Conservation (phyloP, 53 echinoderm and acorn worm genomes). For the Stichopus horrens region DNA sequence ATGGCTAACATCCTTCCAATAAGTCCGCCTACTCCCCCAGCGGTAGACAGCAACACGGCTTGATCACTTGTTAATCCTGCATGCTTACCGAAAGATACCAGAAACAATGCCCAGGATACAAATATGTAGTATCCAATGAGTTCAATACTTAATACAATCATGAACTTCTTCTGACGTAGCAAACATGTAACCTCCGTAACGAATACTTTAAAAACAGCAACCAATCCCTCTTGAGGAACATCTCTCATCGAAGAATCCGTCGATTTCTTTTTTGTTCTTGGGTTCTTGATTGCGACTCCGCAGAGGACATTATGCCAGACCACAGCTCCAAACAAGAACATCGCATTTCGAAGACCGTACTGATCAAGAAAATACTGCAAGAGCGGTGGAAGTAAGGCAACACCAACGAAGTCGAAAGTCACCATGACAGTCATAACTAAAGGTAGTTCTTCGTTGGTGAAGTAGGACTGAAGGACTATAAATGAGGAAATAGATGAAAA, state of each 20-base stretch:
- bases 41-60: not conserved
- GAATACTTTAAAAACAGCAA: no score
- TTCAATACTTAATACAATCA: not conserved
- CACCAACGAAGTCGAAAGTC: not conserved
- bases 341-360: not conserved
- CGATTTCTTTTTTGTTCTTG: not conserved
- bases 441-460: not conserved
- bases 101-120: conserved; percentile 6
- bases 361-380: not conserved
- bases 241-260: no score
- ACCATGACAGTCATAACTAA: not conserved
- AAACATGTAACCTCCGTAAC: no score
- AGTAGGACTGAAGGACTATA: not conserved
- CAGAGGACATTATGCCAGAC: not conserved
- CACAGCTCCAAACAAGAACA: not conserved
- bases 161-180: no score
- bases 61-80: not conserved
- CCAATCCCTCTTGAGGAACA: no score
- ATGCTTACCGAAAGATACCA: not conserved
- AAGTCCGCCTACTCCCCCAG: conserved; percentile 7
- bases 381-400: not conserved
- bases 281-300: not conserved
- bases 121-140: not conserved
- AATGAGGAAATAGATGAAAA: not conserved
- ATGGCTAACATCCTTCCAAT: not conserved